Evolutionary conservation across 2,113 vertebrate species (phyloP), one percentile per base, ranked within the genome.

Genomic region (Dasyprocta punctata): DNA sequence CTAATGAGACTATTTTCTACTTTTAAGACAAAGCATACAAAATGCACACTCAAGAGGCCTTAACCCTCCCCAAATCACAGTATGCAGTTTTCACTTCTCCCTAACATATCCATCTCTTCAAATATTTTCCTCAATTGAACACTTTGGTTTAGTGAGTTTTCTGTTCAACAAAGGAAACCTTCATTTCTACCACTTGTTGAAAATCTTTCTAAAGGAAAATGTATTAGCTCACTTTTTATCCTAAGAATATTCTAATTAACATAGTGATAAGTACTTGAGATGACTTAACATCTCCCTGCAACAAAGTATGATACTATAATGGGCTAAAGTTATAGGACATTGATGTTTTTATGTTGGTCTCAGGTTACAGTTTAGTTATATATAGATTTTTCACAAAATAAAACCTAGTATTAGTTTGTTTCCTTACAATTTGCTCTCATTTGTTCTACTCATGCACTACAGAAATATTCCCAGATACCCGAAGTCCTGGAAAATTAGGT

Each of bases 131-230:
- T 83, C 67, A 91, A 30, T 11, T 0, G 63, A 86, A 95, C 38
- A 22, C 77, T 75, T 24, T 33, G 73, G 47, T 56, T 77, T 90
- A 84, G 2, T 56, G 58, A 96, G 47, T 84, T 84, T 96, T 90
- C 44, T 56, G 80, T 77, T 95, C 61, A 93, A 94, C 28, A 24
- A 96, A 90, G 24, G 20, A 89, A 75, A 87, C 26, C 24, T 82
- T 36, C 93, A 58, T 75, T 92, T 82, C n/a, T 82, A 75, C 12
- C 28, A 38, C 20, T n/a, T 86, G 38, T 63, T 84, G 85, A 86
- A 94, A 94, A 92, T 65, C 78, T 81, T 86, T 89, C 75, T 84
- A 73, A 69, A 80, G 63, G 56, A 95, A 97, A 96, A 91, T 56
- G 36, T 5, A 49, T 96, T 54, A 60, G 13, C 73, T 80, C 22